These are phyloP conservation scores for Neogale vison DNA, from an alignment of 2,113 vertebrate genomes.

Conservation along the genomic window DNA sequence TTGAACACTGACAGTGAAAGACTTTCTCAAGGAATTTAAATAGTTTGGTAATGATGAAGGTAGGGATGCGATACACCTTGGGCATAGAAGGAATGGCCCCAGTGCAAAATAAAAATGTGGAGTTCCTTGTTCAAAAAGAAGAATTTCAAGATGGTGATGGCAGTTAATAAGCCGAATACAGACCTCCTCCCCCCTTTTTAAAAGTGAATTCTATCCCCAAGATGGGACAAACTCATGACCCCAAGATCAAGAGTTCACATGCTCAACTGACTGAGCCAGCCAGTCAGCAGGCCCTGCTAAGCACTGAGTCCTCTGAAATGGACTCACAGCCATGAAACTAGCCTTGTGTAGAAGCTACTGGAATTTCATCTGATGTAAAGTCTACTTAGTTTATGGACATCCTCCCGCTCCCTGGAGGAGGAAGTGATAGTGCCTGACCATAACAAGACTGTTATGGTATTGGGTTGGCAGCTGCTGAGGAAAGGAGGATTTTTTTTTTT, in stretches of 20 bases:
- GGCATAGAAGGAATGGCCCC: not conserved
- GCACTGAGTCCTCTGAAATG: not conserved
- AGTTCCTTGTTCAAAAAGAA: not conserved
- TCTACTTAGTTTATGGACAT: not conserved
- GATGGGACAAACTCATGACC: not conserved
- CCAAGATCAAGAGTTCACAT: not conserved
- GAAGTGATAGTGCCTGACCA: not conserved
- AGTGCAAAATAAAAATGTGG: not conserved
- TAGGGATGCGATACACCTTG: not conserved
- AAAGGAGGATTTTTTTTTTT: not conserved
- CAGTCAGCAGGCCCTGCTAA: not conserved
- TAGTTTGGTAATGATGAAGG: not conserved
- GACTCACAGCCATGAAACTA: not conserved
- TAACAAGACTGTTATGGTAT: not conserved
- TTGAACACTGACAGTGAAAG: not conserved
- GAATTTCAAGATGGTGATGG: not conserved
- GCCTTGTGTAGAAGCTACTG: not conserved
- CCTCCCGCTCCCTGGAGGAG: not conserved
- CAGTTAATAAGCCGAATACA: not conserved
- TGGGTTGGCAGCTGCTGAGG: not conserved
- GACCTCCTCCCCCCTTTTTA: not conserved
- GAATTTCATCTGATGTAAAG: not conserved
- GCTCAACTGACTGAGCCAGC: not conserved
- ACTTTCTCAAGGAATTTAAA: slow-evolving; percentile 11
- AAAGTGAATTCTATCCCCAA: not conserved